phyloP scores from a whole-genome alignment of 2,797 vertebrate species.

The Buphagus erythrorhynchus region DNA sequence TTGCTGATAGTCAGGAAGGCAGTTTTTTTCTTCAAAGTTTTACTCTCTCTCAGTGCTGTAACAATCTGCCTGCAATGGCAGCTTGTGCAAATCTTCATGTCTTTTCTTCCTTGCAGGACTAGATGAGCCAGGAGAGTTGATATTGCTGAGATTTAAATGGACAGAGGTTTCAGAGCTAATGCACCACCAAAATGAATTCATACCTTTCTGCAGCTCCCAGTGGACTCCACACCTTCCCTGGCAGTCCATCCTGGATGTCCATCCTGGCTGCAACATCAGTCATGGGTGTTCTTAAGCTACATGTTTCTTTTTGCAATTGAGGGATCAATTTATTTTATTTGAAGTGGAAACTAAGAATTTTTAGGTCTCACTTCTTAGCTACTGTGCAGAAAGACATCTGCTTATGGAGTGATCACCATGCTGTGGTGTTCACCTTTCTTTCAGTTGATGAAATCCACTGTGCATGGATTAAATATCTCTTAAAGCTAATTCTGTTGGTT shows the following conservation, averaged over 20 bases:
- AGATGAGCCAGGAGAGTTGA: neutral
- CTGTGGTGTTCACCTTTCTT: neutral
- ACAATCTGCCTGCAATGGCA: neutral
- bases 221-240: neutral
- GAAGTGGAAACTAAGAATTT: neutral
- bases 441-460: neutral
- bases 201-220: neutral
- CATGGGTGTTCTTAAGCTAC: neutral
- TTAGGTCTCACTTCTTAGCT: neutral
- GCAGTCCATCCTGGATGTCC: neutral
- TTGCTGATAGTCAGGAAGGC: neutral
- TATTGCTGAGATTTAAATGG: neutral
- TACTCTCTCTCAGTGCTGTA: neutral
- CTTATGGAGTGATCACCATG: neutral
- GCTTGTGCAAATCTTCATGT: neutral
- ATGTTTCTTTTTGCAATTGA: neutral
- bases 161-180: neutral
- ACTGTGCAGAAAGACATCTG: neutral
- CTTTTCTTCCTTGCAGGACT: neutral
- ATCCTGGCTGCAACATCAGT: neutral
- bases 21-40: neutral
- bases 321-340: neutral
- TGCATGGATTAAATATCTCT: neutral
- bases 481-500: neutral
- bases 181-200: neutral